Conservation (phyloP, 2,888 invertebrate species). For the Ischnus inquisitorius region DNA sequence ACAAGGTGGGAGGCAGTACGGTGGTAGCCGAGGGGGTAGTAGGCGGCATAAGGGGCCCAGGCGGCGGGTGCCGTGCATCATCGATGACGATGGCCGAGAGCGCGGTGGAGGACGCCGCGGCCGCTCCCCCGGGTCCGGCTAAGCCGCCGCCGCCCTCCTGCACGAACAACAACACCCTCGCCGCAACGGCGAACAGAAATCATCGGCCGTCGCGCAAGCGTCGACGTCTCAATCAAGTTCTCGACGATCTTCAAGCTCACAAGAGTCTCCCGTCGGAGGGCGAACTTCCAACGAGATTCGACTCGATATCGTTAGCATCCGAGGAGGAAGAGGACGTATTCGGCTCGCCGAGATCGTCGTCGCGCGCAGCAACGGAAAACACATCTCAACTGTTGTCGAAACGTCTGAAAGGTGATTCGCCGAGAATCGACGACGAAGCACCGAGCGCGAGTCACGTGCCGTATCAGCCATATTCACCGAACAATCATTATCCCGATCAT, state of each 20-base stretch:
- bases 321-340: conserved; percentile 83
- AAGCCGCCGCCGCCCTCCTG: conserved; percentile 85
- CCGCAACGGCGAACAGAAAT: conserved; percentile 88
- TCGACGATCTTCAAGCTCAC: conserved; percentile 90
- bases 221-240: conserved; percentile 92
- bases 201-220: conserved; percentile 90
- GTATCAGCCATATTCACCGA: conserved; percentile 63
- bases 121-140: conserved; percentile 86
- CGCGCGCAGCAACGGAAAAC: conserved; percentile 73
- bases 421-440: conserved; percentile 83
- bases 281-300: conserved; percentile 71
- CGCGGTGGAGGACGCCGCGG: conserved; percentile 88
- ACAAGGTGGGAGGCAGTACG: conserved; percentile 83
- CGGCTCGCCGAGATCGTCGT: conserved; percentile 81
- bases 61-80: conserved; percentile 85
- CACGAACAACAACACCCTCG: conserved; percentile 88
- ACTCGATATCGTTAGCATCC: conserved; percentile 74
- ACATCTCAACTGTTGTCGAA: conserved; percentile 80
- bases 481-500: conserved; percentile 64
- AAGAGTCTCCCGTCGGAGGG: conserved; percentile 73
- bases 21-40: conserved; percentile 84
- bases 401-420: conserved; percentile 81
- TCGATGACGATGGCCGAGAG: conserved; percentile 92
- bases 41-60: conserved; percentile 85
- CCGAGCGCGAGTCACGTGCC: conserved; percentile 61